Evolutionary conservation across 2,888 invertebrate genomes (phyloP), one percentile per base, ranked within the genome.

Genomic region (Ecliptopera silaceata): DNA sequence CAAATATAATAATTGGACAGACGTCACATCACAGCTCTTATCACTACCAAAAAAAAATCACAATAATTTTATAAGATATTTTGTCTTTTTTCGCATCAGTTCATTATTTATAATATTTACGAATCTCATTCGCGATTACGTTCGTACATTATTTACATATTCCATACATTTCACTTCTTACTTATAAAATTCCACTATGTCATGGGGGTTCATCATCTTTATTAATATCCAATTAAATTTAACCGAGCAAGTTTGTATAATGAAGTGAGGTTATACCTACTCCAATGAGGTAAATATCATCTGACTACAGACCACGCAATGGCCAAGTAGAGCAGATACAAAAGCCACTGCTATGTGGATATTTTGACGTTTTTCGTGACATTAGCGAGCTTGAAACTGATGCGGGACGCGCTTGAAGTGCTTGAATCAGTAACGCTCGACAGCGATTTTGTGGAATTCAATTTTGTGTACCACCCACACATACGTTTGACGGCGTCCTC

Each of bases 401-500:
- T 77, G 36, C 80, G 80, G 1, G 82, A 71, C 0, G 76, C 69
- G 1, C 72, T 49, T 0, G 79, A 69, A 17, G 54, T 69, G n/a
- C 68, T 79, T 0, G 79, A 75, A 17, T 81, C 82, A 1, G 79
- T 66, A 10, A 80, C 31, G 1, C 48, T 69, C 3, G 67, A 62
- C 0, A 58, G 49, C 0, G 74, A 61, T 3, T 70, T 72, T 0
- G 64, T 58, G 0, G 72, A 44, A 8, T 68, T 69, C 1, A 71
- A 69, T 0, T 75, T 75, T 0, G 61, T 59, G 63, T 93, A 93
- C 94, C 94, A 94, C 3, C 92, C 90, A 57, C 90, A 87, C 77
- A 93, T 89, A 4, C 94, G 79, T 34, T 86, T 82, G 0, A 93
- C 90, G 0, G 94, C 94, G 62, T 92, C 87, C 65, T 93, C 92